Base-by-base conservation (phyloP, 1,140 invertebrate genomes). In the Kradibia gibbosae region DNA sequence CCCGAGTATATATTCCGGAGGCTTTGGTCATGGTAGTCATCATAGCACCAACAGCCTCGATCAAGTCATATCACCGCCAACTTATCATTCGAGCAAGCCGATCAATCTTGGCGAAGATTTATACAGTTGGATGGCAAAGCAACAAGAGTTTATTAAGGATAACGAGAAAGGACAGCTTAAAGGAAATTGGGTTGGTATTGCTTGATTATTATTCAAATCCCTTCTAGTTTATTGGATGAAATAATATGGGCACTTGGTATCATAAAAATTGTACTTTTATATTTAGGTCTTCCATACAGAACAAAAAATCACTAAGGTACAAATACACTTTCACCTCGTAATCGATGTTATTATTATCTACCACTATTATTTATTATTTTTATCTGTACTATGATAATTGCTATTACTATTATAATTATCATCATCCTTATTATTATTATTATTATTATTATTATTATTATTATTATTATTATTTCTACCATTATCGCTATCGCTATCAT, bases 111-210 rank as follows among this genome's bases (percentile, higher is more conserved):
- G 94, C n/a, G 96, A 98, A 88, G 96, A 97, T 91, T 91, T 99
- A 50, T 98, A 98, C 87, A 96, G 95, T 82, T 98, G 97, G 97
- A 98, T 98, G 97, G 96, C 96, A 0, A 96, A 97, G 86, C 97
- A 98, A 85, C 96, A 98, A 88, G 94, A 94, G 82, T 94, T 92
- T 82, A 93, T 92, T 31, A 93, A 92, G 48, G 88, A 91, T 78
- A 88, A 89, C 62, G 90, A 89, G 50, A 90, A 91, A 87, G 89
- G 84, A 87, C 91, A 89, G 81, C 86, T 91, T 22, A 91, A 89
- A 80, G 90, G 89, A 83, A 92, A 92, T 80, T 92, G 91, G 91
- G 91, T 91, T 86, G 85, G 85, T 81, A 13, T 78, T 70, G 4
- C 28, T 28, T 65, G 36, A 22, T 17, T 71, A n/a, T 62, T 28